A percentile compares a stretch with the other conserved stretches of the same genome.
These are phyloP conservation scores for Chironomus tepperi DNA, from an alignment of 1,140 invertebrate species.

Conservation along the genomic window DNA sequence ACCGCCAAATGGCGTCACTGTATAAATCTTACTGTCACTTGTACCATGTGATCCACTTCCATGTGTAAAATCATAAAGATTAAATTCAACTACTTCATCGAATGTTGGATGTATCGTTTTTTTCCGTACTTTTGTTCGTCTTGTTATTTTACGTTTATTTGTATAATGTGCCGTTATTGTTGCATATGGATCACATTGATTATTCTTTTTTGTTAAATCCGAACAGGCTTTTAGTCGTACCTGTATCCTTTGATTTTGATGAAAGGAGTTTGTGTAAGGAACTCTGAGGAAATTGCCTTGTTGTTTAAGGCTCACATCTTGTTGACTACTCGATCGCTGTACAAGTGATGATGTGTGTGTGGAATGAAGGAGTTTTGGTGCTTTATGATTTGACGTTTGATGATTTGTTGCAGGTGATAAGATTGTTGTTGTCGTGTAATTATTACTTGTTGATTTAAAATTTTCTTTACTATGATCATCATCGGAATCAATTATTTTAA, in stretches of 20 bases:
- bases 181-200: conserved; percentile 83
- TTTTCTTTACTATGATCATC: conserved; percentile 16
- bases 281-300: conserved; percentile 14
- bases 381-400: background rate
- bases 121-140: conserved; percentile 76
- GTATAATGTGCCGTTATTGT: conserved; percentile 68
- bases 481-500: conserved; percentile 34
- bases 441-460: conserved; percentile 21
- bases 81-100: conserved; percentile 81
- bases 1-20: conserved; percentile 45
- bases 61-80: conserved; percentile 44
- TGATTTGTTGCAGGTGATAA: background rate
- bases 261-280: conserved; percentile 19
- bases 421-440: conserved; percentile 16
- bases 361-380: conserved; percentile 23
- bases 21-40: conserved; percentile 49
- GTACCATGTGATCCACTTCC: conserved; percentile 29
- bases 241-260: conserved; percentile 35
- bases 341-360: background rate
- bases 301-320: background rate
- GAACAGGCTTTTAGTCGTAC: conserved; percentile 70
- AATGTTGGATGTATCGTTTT: conserved; percentile 83
- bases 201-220: conserved; percentile 80
- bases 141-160: conserved; percentile 71
- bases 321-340: background rate